Percentiles rank a stretch among this genome's conserved stretches.
These are phyloP conservation scores for Lutraria lutraria DNA, from an alignment of 2,888 invertebrate genomes.

Conservation along the genomic window DNA sequence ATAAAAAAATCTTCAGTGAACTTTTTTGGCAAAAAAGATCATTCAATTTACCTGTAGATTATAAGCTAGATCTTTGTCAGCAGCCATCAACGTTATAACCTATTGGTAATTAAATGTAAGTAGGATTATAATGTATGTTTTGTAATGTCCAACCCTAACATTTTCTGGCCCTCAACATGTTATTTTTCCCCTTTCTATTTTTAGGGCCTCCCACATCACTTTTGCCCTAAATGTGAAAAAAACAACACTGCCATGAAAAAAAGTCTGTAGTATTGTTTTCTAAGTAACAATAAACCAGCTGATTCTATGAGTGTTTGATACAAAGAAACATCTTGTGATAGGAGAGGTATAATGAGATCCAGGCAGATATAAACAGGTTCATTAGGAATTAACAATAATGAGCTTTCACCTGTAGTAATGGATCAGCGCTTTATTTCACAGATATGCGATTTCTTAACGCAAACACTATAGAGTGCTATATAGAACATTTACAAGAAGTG, in stretches of 20 bases:
- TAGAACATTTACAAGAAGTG: conserved; percentile 10
- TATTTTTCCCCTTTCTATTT: too few species aligned
- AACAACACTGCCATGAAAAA: neutral
- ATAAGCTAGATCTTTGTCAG: too few species aligned
- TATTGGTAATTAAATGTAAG: too few species aligned
- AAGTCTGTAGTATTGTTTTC: neutral
- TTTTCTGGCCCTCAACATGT: too few species aligned
- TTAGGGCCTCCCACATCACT: too few species aligned
- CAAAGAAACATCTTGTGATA: neutral
- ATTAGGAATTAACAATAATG: conserved; percentile 6
- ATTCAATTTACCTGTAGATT: too few species aligned
- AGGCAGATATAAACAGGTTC: conserved; percentile 1
- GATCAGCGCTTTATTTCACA: neutral
- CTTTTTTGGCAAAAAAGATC: too few species aligned
- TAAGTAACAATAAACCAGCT: neutral
- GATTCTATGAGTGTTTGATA: neutral
- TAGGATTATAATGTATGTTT: too few species aligned
- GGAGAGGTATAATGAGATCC: neutral
- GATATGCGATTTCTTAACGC: neutral
- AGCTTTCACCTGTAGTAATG: conserved; percentile 10
- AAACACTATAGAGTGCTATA: neutral
- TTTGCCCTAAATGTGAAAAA: too few species aligned
- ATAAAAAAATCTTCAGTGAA: too few species aligned
- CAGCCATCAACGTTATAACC: too few species aligned
- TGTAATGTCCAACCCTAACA: too few species aligned